Conservation (phyloP, 2,113 vertebrate species). For the Glareola pratincola region DNA sequence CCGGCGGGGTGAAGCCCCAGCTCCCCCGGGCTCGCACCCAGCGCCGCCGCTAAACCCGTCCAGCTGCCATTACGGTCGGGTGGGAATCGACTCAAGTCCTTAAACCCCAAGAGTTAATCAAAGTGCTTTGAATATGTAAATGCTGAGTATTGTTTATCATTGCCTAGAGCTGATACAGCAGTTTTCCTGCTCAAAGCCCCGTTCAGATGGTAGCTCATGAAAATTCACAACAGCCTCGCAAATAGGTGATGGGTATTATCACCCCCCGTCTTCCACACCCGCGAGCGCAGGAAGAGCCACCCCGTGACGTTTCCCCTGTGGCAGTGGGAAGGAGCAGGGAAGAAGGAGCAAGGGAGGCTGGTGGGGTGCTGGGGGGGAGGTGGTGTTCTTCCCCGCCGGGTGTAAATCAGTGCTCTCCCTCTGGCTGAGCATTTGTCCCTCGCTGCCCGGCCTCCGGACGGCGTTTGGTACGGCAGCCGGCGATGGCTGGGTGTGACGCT, state of each 20-base stretch:
- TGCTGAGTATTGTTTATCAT: slow-evolving; percentile 66
- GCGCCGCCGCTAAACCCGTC: neutral
- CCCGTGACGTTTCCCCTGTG: neutral
- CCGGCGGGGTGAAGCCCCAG: neutral
- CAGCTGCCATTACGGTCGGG: slow-evolving; percentile 9
- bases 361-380: neutral
- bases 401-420: neutral
- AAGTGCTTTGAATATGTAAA: slow-evolving; percentile 72
- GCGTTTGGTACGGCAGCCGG: neutral
- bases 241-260: slow-evolving; percentile 51
- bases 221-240: slow-evolving; percentile 50
- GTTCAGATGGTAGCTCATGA: slow-evolving; percentile 61
- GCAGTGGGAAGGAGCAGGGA: neutral
- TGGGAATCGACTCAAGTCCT: slow-evolving; percentile 50
- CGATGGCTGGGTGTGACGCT: neutral
- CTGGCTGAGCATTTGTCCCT: neutral
- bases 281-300: neutral
- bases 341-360: neutral
- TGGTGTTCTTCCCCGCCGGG: neutral
- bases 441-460: neutral
- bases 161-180: slow-evolving; percentile 63
- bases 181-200: slow-evolving; percentile 60
- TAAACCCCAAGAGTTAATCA: slow-evolving; percentile 64
- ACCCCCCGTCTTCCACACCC: neutral
- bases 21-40: neutral